Evolutionary conservation across 1,140 invertebrate genomes (phyloP), one percentile per base, ranked within the genome.

Genomic region (Augochlora pura): DNA sequence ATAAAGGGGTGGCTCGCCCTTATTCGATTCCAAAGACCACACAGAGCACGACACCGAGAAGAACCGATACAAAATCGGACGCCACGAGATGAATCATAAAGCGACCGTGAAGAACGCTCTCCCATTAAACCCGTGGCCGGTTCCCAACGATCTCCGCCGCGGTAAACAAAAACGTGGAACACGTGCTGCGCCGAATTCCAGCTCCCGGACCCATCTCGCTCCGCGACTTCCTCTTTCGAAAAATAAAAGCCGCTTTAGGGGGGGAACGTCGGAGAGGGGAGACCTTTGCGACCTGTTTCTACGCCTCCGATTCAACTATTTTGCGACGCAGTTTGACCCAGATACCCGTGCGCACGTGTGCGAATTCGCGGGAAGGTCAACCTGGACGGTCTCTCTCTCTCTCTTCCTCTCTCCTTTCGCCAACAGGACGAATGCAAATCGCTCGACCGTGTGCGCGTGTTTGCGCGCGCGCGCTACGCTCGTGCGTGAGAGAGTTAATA

Each of bases 281-380:
- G n/a, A n/a, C n/a, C n/a, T n/a, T n/a, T n/a, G 82, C 63, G 76
- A 86, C 49, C 72, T 46, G 62, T 52, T n/a, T 77, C 52, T 63
- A 66, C 68, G 67, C 49, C 23, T 66, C 64, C 74, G 74, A 77
- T 77, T 77, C 49, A 27, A 63, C 79, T 85, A 85, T 78, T 77
- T 82, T 60, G 32, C 57, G 67, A 73, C 79, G 80, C 75, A 85
- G 86, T 84, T 88, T 89, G 88, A 89, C 88, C 88, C 81, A 89
- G 83, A 89, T 88, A 85, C 39, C 42, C 52, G n/a, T n/a, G 74
- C 18, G 78, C 78, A 79, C 69, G 81, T 85, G 79, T 77, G 80
- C 78, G 82, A 79, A 83, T 84, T 81, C 52, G 73, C 83, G 67
- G 69, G 83, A 86, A 86, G 83, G 83, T 86, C 83, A 68, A 49